A percentile compares a stretch with the other conserved stretches of the same genome.
Evolutionary conservation across 2,113 vertebrate species (phyloP).

Genomic region (Labrus mixtus): DNA sequence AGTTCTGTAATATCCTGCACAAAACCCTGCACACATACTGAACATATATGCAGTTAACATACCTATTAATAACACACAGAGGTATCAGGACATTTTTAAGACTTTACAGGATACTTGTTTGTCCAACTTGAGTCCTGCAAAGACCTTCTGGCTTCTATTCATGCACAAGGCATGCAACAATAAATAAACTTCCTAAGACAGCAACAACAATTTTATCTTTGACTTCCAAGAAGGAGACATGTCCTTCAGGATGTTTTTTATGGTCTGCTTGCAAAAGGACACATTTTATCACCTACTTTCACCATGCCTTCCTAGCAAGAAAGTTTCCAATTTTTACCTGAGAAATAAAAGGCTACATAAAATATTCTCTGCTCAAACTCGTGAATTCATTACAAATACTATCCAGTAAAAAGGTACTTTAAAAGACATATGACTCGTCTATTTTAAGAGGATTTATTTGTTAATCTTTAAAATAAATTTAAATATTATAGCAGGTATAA

Average conservation of each 20-base stretch:
- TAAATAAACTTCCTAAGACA: not conserved
- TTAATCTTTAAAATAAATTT: no score
- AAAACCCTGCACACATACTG: not conserved
- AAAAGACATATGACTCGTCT: no score
- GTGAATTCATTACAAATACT: no score
- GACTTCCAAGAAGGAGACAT: not conserved
- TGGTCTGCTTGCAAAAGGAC: not conserved
- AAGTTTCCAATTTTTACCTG: no score
- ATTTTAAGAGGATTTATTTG: no score
- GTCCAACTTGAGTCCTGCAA: not conserved
- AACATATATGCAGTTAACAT: constrained; percentile 11
- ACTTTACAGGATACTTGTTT: not conserved
- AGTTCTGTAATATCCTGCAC: not conserved
- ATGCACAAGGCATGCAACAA: not conserved
- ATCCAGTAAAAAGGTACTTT: no score
- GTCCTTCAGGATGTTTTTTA: not conserved
- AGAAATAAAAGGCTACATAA: no score
- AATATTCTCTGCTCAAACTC: no score
- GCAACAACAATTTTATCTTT: not conserved
- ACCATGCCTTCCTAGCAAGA: no score
- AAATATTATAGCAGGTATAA: no score
- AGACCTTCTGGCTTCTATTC: not conserved
- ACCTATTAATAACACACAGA: constrained; percentile 8
- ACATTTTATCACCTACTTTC: no score
- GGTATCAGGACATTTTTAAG: not conserved